These are phyloP conservation scores for Mastomys coucha DNA, from an alignment of 2,113 vertebrate genomes.

Conservation along the genomic window DNA sequence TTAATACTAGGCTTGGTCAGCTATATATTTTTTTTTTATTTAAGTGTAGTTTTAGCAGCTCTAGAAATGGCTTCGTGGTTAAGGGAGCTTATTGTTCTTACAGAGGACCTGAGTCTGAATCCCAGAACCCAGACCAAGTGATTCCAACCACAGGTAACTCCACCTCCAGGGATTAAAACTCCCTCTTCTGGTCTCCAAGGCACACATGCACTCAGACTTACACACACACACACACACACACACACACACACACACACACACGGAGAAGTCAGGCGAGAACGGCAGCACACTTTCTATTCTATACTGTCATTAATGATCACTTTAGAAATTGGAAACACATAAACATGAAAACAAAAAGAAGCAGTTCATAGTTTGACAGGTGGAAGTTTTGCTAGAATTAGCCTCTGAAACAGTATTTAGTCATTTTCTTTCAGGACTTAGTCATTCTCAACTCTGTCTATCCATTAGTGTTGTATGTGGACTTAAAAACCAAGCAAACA, in stretches of 20 bases:
- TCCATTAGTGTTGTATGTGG: neutral
- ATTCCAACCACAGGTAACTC: neutral
- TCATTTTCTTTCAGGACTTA: neutral
- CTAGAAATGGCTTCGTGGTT: too few relatives aligned
- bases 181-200: neutral
- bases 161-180: neutral
- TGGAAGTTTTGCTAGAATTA: slow-evolving; percentile 15
- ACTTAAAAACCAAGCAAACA: neutral
- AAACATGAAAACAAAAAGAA: neutral
- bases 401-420: neutral
- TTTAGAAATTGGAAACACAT: neutral
- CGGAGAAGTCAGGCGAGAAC: neutral
- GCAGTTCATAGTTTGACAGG: neutral
- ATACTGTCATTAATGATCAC: slow-evolving; percentile 6
- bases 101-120: neutral
- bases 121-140: neutral
- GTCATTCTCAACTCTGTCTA: neutral
- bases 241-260: neutral
- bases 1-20: slow-evolving; percentile 58
- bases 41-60: neutral
- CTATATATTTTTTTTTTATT: slow-evolving; percentile 43
- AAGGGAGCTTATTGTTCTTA: neutral
- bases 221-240: neutral
- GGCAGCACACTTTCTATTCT: neutral
- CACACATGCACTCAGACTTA: neutral